Base-by-base conservation (phyloP, 30 jellyfish, hydroid and myxozoan species). In the Aurelia aurita complex sp. Pacific region DNA sequence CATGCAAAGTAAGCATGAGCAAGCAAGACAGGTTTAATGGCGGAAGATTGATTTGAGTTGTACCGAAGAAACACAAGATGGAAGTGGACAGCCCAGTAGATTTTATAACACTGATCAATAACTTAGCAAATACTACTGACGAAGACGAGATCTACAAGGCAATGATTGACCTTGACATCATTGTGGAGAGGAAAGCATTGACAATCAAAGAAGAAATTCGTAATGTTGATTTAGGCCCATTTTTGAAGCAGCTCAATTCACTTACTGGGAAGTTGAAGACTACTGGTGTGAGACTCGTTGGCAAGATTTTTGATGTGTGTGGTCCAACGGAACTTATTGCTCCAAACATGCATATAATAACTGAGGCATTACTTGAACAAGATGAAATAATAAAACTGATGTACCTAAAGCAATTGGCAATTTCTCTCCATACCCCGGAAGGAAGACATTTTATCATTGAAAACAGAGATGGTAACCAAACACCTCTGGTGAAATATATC, bases 381-480 rank as follows among this genome's bases (percentile, higher is more conserved):
- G 70, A 69, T 18, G 86, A 73, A 51, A 68, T 72, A 36, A 65
- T 83, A 14, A 83, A 43, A 34, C 54, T 52, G 19, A 19, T 83
- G 78, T 83, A 83, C 65, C 51, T 83, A 42, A 18, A 69, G 36
- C 87, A 83, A 65, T 51, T 83, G n/a, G 76, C 69, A 9, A 0
- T 3, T 52, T 52, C 54, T 2, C 7, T 64, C 17, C 2, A 4
- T 10, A 73, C 69, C 16, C 32, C 73, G 40, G 78, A 83, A 46
- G 92, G 92, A 16, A 34, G 35, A 4, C 15, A 36, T 18, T 73
- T 83, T 38, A 18, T 73, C 76, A 9, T 66, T 5, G 65, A 83
- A 73, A 63, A 83, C 52, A 13, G 10, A 4, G 57, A 6, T 40
- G 7, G 51, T 3, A 42, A 18, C 17, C 69, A 60, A 19, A 14